Conservation (phyloP, 2,113 vertebrate species). For the Oreamnos americanus region DNA sequence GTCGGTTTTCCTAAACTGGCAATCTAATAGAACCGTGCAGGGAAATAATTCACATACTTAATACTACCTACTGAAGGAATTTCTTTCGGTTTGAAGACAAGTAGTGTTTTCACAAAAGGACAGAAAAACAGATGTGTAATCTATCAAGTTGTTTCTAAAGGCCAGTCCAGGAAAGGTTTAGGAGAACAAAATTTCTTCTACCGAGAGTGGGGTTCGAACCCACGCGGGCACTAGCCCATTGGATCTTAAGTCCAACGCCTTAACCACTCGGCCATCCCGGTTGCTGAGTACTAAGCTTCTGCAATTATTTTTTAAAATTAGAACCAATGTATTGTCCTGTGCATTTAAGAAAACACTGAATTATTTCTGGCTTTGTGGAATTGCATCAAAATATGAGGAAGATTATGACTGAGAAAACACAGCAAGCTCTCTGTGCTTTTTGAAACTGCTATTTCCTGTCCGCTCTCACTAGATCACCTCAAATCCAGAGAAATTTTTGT, state of each 20-base stretch:
- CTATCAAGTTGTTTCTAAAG: fast-evolving
- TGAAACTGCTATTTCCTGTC: background rate
- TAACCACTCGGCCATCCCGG: constrained; percentile 67
- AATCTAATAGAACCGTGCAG: background rate
- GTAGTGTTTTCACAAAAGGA: background rate
- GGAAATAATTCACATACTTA: background rate
- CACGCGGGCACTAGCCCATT: constrained; percentile 55
- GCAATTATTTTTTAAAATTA: background rate
- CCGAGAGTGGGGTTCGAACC: constrained; percentile 65
- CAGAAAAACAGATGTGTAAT: background rate
- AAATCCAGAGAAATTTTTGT: background rate
- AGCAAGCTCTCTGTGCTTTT: background rate
- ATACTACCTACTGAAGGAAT: background rate
- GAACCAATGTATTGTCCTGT: background rate
- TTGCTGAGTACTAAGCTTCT: fast-evolving
- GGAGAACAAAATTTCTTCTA: fast-evolving
- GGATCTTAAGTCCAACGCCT: constrained; percentile 69
- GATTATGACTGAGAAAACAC: background rate
- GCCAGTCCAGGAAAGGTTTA: fast-evolving
- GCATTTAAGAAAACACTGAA: fast-evolving
- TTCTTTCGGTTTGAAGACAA: background rate
- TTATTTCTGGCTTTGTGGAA: fast-evolving
- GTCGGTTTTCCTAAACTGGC: background rate
- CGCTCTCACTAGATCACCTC: background rate
- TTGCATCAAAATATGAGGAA: background rate